These are phyloP conservation scores for Rhagium mordax DNA, from an alignment of 2,888 invertebrate species.

Conservation along the genomic window DNA sequence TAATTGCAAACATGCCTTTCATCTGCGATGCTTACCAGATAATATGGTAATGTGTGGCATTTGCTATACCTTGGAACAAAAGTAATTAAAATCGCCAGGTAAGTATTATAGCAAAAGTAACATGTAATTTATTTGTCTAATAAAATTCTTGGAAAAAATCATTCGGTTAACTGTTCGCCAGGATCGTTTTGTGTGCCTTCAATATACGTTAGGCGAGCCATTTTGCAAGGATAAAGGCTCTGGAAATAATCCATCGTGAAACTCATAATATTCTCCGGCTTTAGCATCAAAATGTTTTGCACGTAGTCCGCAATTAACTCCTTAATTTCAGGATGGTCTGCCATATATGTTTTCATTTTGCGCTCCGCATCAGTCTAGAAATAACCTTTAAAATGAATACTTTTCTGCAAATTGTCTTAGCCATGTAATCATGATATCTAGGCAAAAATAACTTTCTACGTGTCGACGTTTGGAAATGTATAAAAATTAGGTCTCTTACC, in stretches of 20 bases:
- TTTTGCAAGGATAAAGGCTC: slow-evolving; percentile 70
- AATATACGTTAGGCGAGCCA: slow-evolving; percentile 61
- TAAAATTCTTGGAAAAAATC: background rate
- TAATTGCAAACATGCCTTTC: slow-evolving; percentile 92
- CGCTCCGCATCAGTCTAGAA: slow-evolving; percentile 70
- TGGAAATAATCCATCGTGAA: slow-evolving; percentile 75
- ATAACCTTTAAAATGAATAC: too few relatives aligned
- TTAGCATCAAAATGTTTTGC: slow-evolving; percentile 74
- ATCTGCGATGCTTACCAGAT: slow-evolving; percentile 85
- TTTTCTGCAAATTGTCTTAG: too few relatives aligned
- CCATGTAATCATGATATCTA: too few relatives aligned
- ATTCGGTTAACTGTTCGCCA: slow-evolving; percentile 24
- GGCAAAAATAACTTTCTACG: too few relatives aligned
- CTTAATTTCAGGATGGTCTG: slow-evolving; percentile 74
- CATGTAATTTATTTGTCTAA: background rate
- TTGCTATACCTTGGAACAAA: slow-evolving; percentile 63
- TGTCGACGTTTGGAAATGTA: background rate
- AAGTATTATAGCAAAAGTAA: background rate
- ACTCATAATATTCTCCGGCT: slow-evolving; percentile 73
- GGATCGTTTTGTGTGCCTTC: slow-evolving; percentile 36
- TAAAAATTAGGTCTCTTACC: slow-evolving; percentile 65
- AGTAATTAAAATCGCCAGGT: slow-evolving; percentile 41
- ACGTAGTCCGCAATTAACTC: slow-evolving; percentile 76
- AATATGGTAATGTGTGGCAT: slow-evolving; percentile 65
- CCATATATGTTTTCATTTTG: slow-evolving; percentile 74